A percentile compares a stretch with the other conserved stretches of the same genome.
Evolutionary conservation across 92 coral and sea anemone species (phyloP).

Genomic region (Porites rus): DNA sequence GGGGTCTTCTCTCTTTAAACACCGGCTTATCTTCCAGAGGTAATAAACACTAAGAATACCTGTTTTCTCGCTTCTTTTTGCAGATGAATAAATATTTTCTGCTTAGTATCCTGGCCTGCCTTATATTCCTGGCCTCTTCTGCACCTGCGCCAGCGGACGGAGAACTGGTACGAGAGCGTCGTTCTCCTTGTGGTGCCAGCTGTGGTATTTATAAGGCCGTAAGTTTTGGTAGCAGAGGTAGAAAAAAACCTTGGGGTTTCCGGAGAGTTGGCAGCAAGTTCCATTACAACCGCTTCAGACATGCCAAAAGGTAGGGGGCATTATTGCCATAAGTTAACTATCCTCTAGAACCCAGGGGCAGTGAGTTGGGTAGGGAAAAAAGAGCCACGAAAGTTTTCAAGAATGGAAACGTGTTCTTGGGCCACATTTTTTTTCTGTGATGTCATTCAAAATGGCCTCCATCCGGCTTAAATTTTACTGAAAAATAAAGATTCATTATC

Average conservation of each 20-base stretch:
- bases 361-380: too few species aligned
- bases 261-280: background rate
- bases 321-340: too few species aligned
- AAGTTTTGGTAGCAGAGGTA: background rate
- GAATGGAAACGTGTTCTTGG: too few species aligned
- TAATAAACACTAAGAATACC: background rate
- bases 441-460: too few species aligned
- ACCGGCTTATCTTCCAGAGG: too few species aligned
- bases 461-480: too few species aligned
- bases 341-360: too few species aligned
- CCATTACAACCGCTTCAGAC: conserved; percentile 21
- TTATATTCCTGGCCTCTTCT: conserved; percentile 28
- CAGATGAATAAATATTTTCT: conserved; percentile 32
- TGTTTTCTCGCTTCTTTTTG: background rate
- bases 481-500: too few species aligned
- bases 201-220: conserved; percentile 16
- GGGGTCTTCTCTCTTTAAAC: too few species aligned
- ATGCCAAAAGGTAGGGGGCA: conserved; percentile 8
- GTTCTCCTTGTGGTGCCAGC: conserved; percentile 25
- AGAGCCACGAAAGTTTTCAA: too few species aligned
- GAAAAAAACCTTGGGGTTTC: background rate
- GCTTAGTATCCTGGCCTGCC: conserved; percentile 32
- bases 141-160: background rate
- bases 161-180: conserved; percentile 1
- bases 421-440: too few species aligned